Evolutionary conservation across 2,797 vertebrate species (phyloP), one percentile per base, ranked within the genome.

Genomic region (Clarias pachynema): DNA sequence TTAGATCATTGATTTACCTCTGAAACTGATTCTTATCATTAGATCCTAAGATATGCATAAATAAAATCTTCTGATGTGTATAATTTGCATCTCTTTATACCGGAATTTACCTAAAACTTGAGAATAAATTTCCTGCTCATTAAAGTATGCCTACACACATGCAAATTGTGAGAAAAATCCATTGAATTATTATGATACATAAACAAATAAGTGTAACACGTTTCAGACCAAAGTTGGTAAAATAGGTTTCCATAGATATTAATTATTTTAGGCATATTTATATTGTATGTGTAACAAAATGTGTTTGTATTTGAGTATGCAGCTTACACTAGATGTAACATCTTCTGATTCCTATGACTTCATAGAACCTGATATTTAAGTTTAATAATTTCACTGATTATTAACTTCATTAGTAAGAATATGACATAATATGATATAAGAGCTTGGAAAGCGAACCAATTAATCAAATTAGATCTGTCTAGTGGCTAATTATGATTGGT

Each of bases 251-350:
- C 5, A 1, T 16, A 78, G 37, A 15, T 37, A 37, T 77, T 18
- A 26, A 53, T 53, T 56, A 70, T 70, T n/a, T 9, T n/a, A 29
- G 24, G 22, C 31, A 79, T 79, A 22, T 8, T 60, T 62, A 12
- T 79, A 79, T 14, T n/a, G 20, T n/a, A 40, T 40, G 31, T 62
- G 9, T 62, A 62, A n/a, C n/a, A 8, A 59, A 77, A 74, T 24
- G 10, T 6, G 18, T 37, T 60, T 29, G 24, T 12, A 24, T 8
- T 20, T 70, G 18, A 34, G 60, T 44, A 78, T 66, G 72, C 31
- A 72, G 60, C 81, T 84, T 66, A 68, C 78, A 81, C 83, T 82
- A 77, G 81, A 81, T 62, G 78, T 24, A 62, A 59, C 15, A 44
- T 40, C 22, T 26, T 29, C 31, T 26, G n/a, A 66, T 34, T 53